These are phyloP conservation scores for Spilarctia lutea DNA, from an alignment of 2,888 invertebrate species.

Conservation along the genomic window DNA sequence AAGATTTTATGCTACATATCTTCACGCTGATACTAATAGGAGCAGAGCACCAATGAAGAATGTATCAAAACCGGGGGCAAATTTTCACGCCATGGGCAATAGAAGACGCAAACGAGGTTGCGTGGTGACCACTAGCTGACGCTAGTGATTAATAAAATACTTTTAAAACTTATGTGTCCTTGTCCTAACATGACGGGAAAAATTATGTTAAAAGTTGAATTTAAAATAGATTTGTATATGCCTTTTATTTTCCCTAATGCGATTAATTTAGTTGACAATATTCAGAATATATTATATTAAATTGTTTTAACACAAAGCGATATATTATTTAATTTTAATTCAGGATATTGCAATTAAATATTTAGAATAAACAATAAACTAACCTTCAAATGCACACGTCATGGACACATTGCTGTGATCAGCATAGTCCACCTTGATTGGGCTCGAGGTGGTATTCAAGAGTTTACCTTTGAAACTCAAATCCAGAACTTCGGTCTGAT, in stretches of 20 bases:
- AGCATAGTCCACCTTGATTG: conserved; percentile 59
- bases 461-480: conserved; percentile 65
- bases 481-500: conserved; percentile 53
- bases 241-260: not conserved
- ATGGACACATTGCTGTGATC: conserved; percentile 59
- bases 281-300: not conserved
- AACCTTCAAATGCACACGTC: conserved; percentile 78
- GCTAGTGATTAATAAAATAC: not conserved
- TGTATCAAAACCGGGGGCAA: too few species aligned
- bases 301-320: not conserved
- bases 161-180: not conserved
- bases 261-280: not conserved
- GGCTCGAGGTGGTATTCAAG: conserved; percentile 57
- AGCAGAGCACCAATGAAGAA: too few species aligned
- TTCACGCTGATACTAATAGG: too few species aligned
- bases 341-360: not conserved
- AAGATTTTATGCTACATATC: too few species aligned
- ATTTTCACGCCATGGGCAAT: too few species aligned
- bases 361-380: conserved; percentile 25
- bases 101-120: too few species aligned
- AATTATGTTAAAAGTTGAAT: not conserved
- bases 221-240: conserved; percentile 2
- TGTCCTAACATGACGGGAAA: not conserved
- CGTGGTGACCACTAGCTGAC: too few species aligned
- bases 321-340: not conserved